Conservation (phyloP, 2,888 invertebrate species). For the Sminthurinus aureus region DNA sequence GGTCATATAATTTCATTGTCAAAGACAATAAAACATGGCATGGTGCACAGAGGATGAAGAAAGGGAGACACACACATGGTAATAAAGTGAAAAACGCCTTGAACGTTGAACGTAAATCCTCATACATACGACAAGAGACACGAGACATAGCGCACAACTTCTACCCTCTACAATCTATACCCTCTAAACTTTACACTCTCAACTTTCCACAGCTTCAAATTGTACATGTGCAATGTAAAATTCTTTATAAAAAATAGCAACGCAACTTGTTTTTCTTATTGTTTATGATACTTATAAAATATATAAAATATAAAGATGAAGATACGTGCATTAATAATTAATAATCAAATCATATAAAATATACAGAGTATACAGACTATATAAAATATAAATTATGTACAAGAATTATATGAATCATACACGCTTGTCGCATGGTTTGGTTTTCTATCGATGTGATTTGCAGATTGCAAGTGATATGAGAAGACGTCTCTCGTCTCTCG, state of each 20-base stretch:
- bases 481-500: background rate
- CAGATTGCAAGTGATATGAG: background rate
- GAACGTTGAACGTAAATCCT: background rate
- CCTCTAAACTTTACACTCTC: no score
- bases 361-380: background rate
- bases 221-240: no score
- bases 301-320: no score
- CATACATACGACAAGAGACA: background rate
- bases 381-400: background rate
- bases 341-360: background rate
- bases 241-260: no score
- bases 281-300: no score
- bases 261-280: no score
- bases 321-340: no score
- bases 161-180: no score
- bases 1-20: constrained; percentile 6
- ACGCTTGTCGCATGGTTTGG: background rate
- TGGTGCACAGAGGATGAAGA: background rate
- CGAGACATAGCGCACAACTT: background rate
- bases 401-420: background rate
- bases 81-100: background rate
- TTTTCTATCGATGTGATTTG: background rate
- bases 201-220: no score
- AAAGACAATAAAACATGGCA: background rate
- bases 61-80: background rate